phyloP scores from a whole-genome alignment of 2,888 invertebrate genomes.

The Epinotia demarniana region DNA sequence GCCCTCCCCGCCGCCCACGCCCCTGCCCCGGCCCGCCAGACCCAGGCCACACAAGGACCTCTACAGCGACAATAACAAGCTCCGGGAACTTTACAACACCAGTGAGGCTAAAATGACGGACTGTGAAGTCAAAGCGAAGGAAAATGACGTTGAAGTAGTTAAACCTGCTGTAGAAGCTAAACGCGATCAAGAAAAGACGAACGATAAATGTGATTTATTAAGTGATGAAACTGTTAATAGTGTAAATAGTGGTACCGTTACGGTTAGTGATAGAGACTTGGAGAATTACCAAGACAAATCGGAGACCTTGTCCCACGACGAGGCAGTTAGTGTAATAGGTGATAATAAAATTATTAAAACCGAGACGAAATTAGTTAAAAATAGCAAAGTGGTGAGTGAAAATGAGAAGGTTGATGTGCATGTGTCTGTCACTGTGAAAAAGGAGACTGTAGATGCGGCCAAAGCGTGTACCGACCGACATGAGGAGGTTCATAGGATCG shows the following conservation, averaged over 20 bases:
- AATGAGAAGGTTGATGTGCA: constrained; percentile 60
- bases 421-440: constrained; percentile 61
- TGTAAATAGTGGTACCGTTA: constrained; percentile 49
- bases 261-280: constrained; percentile 46
- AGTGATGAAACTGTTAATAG: constrained; percentile 57
- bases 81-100: not conserved
- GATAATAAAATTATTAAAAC: constrained; percentile 58
- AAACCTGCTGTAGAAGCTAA: not conserved
- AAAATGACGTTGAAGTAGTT: not conserved
- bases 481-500: constrained; percentile 53
- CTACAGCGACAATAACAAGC: not conserved
- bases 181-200: constrained; percentile 40
- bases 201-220: constrained; percentile 42
- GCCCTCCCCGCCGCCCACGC: constrained; percentile 54
- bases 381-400: constrained; percentile 59
- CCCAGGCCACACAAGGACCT: not conserved
- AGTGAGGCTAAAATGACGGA: not conserved
- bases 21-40: constrained; percentile 48
- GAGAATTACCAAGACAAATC: constrained; percentile 54
- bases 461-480: constrained; percentile 62
- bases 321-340: constrained; percentile 54
- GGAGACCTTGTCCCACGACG: constrained; percentile 62
- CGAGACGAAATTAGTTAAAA: constrained; percentile 64
- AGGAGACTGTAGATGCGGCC: constrained; percentile 56
- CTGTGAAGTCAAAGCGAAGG: not conserved